Evolutionary conservation across 2,113 vertebrate genomes (phyloP), one percentile per base, ranked within the genome.

Genomic region (Plecturocebus donacophilus): DNA sequence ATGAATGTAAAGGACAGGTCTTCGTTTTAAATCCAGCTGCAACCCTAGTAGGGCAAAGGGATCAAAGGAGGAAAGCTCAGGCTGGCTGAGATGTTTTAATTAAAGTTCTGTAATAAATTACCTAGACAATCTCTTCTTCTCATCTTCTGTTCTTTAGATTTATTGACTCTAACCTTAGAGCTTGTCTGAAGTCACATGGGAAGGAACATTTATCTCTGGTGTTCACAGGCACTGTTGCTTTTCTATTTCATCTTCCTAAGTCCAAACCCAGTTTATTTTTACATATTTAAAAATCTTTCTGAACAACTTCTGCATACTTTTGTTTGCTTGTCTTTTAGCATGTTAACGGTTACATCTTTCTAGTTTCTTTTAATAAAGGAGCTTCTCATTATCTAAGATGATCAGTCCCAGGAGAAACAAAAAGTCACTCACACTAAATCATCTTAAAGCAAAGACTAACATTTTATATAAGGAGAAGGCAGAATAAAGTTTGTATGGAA

Each of bases 101-200:
- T 90, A 94, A 95, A 71, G 20, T 66, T 76, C 19, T 56, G 10
- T 80, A 84, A 94, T 86, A 94, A 97, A 87, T 93, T 91, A 95
- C 1, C 17, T 75, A 85, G 71, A 88, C 4, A 38, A 79, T 70
- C 83, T 79, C 30, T 93, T 80, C 10, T 91, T 75, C 42, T 83
- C 81, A 77, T 88, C 23, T 81, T 87, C 10, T 71, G 5, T 21
- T 76, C 14, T 82, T 81, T 66, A n/a, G 27, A 94, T 96, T 81
- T 84, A 93, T 85, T 91, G 47, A 87, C 35, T 30, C 6, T 81
- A 30, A 94, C 35, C 19, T 73, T 42, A 82, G 25, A 80, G 6
- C 11, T 70, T 87, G 11, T 73, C 66, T 91, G 35, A 64, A 10
- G 27, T 19, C 42, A 52, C 38, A 58, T 13, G 32, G 70, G 85